Evolutionary conservation across 2,888 invertebrate species (phyloP), one percentile per base, ranked within the genome.

Genomic region (Polydrusus cervinus): DNA sequence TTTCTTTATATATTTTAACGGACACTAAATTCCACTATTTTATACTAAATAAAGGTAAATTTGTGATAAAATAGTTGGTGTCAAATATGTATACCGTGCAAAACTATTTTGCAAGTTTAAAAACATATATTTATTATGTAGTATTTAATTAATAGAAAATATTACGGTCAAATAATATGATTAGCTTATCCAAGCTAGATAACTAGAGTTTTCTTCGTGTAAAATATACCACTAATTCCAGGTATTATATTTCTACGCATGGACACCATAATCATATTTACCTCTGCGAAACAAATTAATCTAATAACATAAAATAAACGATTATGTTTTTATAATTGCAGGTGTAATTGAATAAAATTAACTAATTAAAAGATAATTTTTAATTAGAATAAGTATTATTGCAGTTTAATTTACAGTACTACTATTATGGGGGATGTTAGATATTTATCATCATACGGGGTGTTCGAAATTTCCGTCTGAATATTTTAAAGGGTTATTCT

Each of bases 251-350:
- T 30, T 57, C 38, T 57, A 34, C 38, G 38, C 57, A 57, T 57
- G 30, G 57, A 14, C 9, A n/a, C 34, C n/a, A 34, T 25, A 25
- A 38, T 57, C 34, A 57, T 57, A 57, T 57, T 57, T 57, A 38
- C 57, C 34, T 38, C 57, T 57, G 57, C 38, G 57, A 57, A 57
- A 38, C 57, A 57, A 57, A 57, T 57, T 57, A 57, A 57, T 57
- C 38, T 38, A 57, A 57, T 57, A 38, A 57, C 57, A 57, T 57
- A 38, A 57, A 57, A 57, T 57, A 57, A 57, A 57, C 57, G 57
- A 57, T 55, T 57, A 57, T 57, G 38, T 57, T 38, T 38, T 57
- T 57, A 25, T 55, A 57, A 57, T 57, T 38, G 13, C 38, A 57
- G 14, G 34, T 57, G 20, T 57, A 57, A 57, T 16, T 57, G 34